Percentiles rank a stretch among this genome's conserved stretches.
Conservation (phyloP, 2,113 vertebrate genomes). For the Micronycteris hirsuta region DNA sequence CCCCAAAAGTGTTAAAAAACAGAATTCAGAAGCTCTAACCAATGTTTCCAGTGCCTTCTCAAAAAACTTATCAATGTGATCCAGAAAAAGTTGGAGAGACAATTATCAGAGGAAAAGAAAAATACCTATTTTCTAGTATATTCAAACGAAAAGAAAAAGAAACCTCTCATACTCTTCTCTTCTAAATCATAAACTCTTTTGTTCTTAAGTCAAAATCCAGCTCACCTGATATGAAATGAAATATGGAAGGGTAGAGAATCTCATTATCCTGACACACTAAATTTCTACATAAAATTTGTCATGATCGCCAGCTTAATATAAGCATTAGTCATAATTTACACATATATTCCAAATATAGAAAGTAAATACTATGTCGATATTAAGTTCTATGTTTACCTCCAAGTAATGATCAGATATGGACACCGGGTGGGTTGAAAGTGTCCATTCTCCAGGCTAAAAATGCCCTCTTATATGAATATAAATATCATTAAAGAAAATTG, state of each 20-base stretch:
- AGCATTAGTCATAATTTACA: neutral
- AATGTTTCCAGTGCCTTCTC: neutral
- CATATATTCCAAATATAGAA: neutral
- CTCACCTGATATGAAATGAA: neutral
- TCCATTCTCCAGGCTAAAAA: neutral
- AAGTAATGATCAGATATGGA: conserved; percentile 4
- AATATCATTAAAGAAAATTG: conserved; percentile 16
- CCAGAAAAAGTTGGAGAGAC: neutral
- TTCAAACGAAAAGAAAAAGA: neutral
- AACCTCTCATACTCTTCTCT: neutral
- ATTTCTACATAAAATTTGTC: neutral
- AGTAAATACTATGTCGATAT: conserved; percentile 13
- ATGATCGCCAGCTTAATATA: neutral
- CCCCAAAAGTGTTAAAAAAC: neutral
- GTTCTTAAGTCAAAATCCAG: conserved; percentile 10
- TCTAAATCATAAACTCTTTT: neutral
- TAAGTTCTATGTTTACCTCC: neutral
- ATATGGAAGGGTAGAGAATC: neutral
- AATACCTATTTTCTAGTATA: neutral
- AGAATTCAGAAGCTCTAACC: neutral
- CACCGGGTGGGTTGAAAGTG: neutral
- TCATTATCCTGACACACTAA: neutral
- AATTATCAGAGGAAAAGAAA: neutral
- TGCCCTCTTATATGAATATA: neutral
- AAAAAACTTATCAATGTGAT: neutral